Percentiles rank a stretch among this genome's conserved stretches.
Conservation (phyloP, 2,113 vertebrate genomes). For the Megaceryle maxima region DNA sequence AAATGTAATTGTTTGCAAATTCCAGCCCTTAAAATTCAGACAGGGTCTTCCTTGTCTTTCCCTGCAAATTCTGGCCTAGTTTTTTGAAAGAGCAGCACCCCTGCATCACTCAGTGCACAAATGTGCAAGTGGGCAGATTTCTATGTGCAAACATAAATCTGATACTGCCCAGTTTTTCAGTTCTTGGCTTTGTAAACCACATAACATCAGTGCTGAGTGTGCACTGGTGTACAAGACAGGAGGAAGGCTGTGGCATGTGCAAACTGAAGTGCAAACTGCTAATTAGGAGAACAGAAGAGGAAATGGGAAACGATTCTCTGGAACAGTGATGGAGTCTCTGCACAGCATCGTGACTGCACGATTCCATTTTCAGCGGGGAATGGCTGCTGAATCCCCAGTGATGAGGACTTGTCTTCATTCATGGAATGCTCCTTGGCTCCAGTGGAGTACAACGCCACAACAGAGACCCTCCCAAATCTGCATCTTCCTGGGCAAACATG, state of each 20-base stretch:
- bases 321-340: neutral
- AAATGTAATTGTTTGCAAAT: neutral
- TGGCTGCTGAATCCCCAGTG: neutral
- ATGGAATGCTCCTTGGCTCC: neutral
- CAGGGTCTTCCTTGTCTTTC: neutral
- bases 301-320: neutral
- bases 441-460: fast-evolving
- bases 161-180: conserved; percentile 4
- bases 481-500: neutral
- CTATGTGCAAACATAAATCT: conserved; percentile 5
- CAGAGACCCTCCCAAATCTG: neutral
- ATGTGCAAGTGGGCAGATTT: neutral
- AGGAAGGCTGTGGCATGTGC: neutral
- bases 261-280: neutral
- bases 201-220: fast-evolving
- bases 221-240: neutral
- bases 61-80: neutral
- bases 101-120: neutral
- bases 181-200: conserved; percentile 3
- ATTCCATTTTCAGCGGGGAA: neutral
- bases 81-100: neutral
- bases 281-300: conserved; percentile 17
- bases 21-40: neutral
- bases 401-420: neutral
- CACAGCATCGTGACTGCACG: neutral